Percentiles rank a stretch among this genome's conserved stretches.
Evolutionary conservation across 2,888 invertebrate genomes (phyloP).

Genomic region (Erpobdella octoculata): DNA sequence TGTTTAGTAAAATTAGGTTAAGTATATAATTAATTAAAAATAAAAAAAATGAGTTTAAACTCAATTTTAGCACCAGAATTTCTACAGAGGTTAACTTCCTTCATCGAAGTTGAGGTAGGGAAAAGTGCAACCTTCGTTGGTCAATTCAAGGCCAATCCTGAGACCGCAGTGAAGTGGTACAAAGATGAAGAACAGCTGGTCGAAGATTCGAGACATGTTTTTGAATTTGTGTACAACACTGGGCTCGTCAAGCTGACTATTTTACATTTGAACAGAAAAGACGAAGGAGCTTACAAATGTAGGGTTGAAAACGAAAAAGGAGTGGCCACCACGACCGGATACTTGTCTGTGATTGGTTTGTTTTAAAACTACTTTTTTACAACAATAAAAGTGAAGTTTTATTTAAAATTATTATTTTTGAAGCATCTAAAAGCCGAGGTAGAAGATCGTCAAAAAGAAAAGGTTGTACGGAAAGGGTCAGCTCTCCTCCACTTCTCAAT

Average conservation of each 20-base stretch:
- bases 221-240: conserved; percentile 10
- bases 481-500: conserved; percentile 32
- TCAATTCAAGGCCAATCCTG: conserved; percentile 33
- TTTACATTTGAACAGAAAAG: conserved; percentile 28
- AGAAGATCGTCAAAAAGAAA: conserved; percentile 13
- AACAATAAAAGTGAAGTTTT: too few relatives aligned
- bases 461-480: conserved; percentile 26
- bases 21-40: too few relatives aligned
- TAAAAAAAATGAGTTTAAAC: too few relatives aligned
- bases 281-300: conserved; percentile 38
- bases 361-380: background rate
- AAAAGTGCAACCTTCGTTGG: conserved; percentile 35
- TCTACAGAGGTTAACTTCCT: conserved; percentile 32
- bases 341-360: conserved; percentile 37
- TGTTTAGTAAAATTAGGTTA: too few relatives aligned
- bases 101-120: conserved; percentile 35
- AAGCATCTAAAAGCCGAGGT: background rate
- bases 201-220: conserved; percentile 27
- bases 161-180: conserved; percentile 36
- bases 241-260: conserved; percentile 26
- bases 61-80: conserved; percentile 39
- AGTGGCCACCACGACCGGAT: conserved; percentile 37
- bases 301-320: conserved; percentile 37
- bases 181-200: conserved; percentile 35
- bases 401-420: background rate